These are phyloP conservation scores for Pseudonaja textilis DNA, from an alignment of 2,113 vertebrate species.

Conservation along the genomic window DNA sequence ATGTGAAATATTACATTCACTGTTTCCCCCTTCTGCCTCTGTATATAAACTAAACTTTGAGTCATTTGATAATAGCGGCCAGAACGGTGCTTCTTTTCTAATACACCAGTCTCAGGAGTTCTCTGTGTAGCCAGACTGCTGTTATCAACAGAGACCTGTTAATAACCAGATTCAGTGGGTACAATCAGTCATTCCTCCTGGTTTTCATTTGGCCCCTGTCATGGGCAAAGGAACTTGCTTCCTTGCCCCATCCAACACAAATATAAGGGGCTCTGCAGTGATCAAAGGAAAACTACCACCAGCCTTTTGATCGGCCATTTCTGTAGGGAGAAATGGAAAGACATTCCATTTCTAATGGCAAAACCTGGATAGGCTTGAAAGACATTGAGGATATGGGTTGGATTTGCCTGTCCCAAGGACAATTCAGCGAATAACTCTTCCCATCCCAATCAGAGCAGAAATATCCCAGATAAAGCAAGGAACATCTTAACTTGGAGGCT, in stretches of 20 bases:
- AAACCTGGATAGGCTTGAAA: neutral
- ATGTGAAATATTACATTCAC: neutral
- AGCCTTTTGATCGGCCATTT: neutral
- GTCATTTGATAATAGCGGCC: neutral
- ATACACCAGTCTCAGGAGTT: neutral
- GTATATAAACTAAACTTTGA: neutral
- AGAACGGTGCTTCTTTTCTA: neutral
- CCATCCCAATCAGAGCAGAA: neutral
- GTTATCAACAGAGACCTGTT: neutral
- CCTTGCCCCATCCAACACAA: neutral
- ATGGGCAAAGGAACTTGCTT: neutral
- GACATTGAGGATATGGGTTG: neutral
- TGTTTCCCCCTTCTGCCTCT: neutral
- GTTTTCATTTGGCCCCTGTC: neutral
- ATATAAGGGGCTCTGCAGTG: neutral
- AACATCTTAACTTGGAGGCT: neutral
- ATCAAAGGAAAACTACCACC: neutral
- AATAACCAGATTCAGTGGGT: neutral
- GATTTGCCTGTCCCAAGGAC: too few species aligned
- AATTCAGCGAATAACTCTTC: neutral
- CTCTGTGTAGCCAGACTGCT: neutral
- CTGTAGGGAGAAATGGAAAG: neutral
- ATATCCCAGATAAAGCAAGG: conserved; percentile 13
- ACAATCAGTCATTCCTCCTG: neutral
- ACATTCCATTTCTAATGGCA: neutral